phyloP scores from a whole-genome alignment of 1,140 invertebrate species.

The Uloborus diversus region DNA sequence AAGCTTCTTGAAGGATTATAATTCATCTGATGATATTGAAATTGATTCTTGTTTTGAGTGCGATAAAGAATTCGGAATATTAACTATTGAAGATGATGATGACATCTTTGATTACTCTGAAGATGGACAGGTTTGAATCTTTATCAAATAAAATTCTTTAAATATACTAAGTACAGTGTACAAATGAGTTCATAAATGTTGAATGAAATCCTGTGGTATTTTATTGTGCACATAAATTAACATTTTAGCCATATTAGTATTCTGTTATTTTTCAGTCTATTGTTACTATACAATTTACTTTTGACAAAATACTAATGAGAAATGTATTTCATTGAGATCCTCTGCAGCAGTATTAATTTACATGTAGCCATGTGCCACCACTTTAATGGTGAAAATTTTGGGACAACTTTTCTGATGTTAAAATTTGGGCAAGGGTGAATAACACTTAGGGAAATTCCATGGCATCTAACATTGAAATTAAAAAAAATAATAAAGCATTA shows the following conservation, averaged over 20 bases:
- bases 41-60: constrained; percentile 30
- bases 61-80: constrained; percentile 49
- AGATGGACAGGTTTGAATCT: constrained; percentile 26
- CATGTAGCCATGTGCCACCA: too few species aligned
- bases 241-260: not conserved
- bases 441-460: too few species aligned
- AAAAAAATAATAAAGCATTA: too few species aligned
- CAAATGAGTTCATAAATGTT: not conserved
- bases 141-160: not conserved
- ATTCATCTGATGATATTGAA: constrained; percentile 19
- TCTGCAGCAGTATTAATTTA: too few species aligned
- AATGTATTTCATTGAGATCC: too few species aligned
- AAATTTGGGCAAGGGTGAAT: too few species aligned
- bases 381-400: too few species aligned
- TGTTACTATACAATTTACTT: too few species aligned
- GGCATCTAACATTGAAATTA: too few species aligned
- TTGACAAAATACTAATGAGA: too few species aligned
- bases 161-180: not conserved
- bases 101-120: constrained; percentile 20
- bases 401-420: too few species aligned
- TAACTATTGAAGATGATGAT: constrained; percentile 47
- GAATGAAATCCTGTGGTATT: not conserved
- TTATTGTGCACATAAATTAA: not conserved
- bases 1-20: constrained; percentile 30
- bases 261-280: too few species aligned